phyloP scores from a whole-genome alignment of 2,113 vertebrate species.

The Barnardius zonarius region DNA sequence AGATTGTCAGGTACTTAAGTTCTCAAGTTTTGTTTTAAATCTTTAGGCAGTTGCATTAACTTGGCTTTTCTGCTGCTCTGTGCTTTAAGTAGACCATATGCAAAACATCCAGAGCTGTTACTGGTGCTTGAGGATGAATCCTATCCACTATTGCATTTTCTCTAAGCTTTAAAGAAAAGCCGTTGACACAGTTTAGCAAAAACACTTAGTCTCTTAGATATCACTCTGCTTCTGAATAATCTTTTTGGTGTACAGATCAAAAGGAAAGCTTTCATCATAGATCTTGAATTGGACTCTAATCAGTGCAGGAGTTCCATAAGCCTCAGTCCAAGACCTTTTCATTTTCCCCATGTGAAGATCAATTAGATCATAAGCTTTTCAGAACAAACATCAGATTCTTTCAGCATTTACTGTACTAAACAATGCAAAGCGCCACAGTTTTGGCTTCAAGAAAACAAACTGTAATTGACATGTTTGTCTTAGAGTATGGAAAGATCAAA shows the following conservation, averaged over 20 bases:
- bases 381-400: slow-evolving; percentile 26
- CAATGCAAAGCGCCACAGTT: slow-evolving; percentile 42
- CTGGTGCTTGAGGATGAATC: neutral
- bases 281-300: slow-evolving; percentile 62
- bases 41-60: neutral
- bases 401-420: slow-evolving; percentile 35
- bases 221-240: slow-evolving; percentile 52
- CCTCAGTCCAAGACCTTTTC: slow-evolving; percentile 58
- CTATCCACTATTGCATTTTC: neutral
- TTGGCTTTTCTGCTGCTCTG: neutral
- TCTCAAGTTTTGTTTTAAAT: neutral
- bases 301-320: slow-evolving; percentile 40
- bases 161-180: slow-evolving; percentile 46
- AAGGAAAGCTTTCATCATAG: slow-evolving; percentile 53
- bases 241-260: slow-evolving; percentile 59
- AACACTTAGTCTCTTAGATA: slow-evolving; percentile 49
- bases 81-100: neutral
- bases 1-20: neutral
- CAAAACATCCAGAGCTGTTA: neutral
- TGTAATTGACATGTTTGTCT: slow-evolving; percentile 63
- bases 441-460: slow-evolving; percentile 44
- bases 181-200: slow-evolving; percentile 59
- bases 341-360: slow-evolving; percentile 54
- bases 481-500: slow-evolving; percentile 38
- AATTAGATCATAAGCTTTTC: slow-evolving; percentile 52